Conservation (phyloP, 2,113 vertebrate species). For the Morone chrysops region DNA sequence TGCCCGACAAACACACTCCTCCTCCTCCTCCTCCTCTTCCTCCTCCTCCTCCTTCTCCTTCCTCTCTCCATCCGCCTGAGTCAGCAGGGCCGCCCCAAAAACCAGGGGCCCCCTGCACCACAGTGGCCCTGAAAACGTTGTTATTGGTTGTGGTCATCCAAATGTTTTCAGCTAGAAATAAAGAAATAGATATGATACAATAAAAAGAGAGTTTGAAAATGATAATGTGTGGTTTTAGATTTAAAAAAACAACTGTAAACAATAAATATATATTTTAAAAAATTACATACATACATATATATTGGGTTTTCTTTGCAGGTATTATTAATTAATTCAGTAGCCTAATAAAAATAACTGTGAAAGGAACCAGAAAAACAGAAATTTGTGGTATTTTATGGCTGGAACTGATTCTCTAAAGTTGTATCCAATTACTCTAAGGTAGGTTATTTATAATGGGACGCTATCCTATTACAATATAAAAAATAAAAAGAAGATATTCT, state of each 20-base stretch:
- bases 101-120: constrained; percentile 26
- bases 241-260: not conserved
- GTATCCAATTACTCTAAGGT: not conserved
- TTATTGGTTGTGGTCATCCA: not conserved
- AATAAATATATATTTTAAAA: not conserved
- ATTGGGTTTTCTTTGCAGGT: too few relatives aligned
- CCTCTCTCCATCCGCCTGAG: constrained; percentile 34
- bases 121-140: not conserved
- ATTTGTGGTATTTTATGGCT: not conserved
- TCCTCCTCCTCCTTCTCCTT: constrained; percentile 24
- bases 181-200: not conserved
- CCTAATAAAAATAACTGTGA: not conserved
- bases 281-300: not conserved
- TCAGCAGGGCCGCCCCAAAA: constrained; percentile 52
- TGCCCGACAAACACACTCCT: constrained; percentile 44
- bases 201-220: not conserved
- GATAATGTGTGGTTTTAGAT: not conserved
- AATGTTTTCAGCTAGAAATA: not conserved
- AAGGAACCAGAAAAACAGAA: not conserved
- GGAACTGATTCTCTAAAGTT: not conserved
- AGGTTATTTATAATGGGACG: not conserved
- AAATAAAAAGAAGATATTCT: not conserved
- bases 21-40: constrained; percentile 34
- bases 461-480: not conserved
- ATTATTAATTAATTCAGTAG: not conserved